Conservation (phyloP, 2,113 vertebrate genomes). For the Sakesphorus luctuosus region DNA sequence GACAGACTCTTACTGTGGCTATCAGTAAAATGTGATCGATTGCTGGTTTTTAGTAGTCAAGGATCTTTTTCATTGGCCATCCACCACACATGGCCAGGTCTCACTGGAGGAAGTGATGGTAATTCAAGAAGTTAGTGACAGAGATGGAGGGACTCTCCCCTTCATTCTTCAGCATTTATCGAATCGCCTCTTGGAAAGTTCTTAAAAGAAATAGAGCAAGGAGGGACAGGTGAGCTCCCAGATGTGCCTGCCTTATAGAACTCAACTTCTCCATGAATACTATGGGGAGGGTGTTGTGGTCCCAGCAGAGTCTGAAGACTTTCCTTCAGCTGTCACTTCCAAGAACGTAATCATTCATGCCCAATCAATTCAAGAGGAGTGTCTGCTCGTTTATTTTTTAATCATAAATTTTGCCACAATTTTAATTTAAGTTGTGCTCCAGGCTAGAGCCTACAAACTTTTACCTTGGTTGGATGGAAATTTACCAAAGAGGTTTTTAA, state of each 20-base stretch:
- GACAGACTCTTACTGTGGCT: not conserved
- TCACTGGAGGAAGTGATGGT: not conserved
- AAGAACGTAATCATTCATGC: not conserved
- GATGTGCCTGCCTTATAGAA: not conserved
- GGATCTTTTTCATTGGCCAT: not conserved
- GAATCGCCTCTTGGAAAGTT: not conserved
- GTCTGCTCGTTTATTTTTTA: not conserved
- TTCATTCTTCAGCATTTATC: not conserved
- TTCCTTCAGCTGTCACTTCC: not conserved
- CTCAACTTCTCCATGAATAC: not conserved
- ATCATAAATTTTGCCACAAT: not conserved
- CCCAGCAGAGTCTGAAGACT: not conserved
- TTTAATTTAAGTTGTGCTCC: not conserved
- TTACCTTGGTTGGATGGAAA: not conserved
- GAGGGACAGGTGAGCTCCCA: not conserved
- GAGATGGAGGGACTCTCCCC: not conserved
- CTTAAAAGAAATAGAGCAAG: not conserved
- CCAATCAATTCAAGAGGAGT: not conserved
- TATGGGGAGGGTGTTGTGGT: not conserved
- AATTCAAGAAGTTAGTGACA: not conserved
- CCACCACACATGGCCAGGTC: not conserved
- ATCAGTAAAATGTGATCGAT: not conserved
- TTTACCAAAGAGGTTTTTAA: not conserved
- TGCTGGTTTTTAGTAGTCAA: not conserved
- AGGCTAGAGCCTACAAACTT: not conserved